Conservation (phyloP, 2,888 invertebrate species). For the Leuctra nigra region DNA sequence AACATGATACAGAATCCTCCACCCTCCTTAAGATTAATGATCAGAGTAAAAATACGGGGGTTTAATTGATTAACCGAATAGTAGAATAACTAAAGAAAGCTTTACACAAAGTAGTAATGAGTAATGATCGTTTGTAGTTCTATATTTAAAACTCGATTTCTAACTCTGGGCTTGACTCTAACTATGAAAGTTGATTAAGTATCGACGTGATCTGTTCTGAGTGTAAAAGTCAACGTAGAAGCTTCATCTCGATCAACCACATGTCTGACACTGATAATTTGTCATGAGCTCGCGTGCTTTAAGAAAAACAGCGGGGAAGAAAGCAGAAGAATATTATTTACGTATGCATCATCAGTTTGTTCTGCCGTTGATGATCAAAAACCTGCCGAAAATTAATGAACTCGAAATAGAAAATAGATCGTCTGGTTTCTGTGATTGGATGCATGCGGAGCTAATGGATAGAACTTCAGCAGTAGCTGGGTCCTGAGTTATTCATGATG, state of each 20-base stretch:
- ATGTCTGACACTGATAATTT: slow-evolving; percentile 1
- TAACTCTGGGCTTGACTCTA: no score
- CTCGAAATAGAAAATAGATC: not conserved
- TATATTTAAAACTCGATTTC: slow-evolving; percentile 6
- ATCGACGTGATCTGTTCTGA: slow-evolving; percentile 5
- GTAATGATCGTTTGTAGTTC: slow-evolving; percentile 3
- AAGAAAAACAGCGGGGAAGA: slow-evolving; percentile 2
- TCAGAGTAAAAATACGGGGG: not conserved
- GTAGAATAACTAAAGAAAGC: slow-evolving; percentile 4
- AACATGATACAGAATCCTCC: slow-evolving; percentile 56
- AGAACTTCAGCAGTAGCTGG: no score
- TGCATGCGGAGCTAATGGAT: no score
- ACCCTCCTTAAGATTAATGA: not conserved
- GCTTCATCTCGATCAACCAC: not conserved
- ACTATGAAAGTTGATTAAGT: not conserved
- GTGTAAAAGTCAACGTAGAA: no score
- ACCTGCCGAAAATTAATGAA: slow-evolving; percentile 12
- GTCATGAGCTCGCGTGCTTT: slow-evolving; percentile 1
- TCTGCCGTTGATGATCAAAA: not conserved
- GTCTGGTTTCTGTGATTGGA: no score
- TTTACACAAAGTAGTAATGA: not conserved
- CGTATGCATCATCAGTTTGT: slow-evolving; percentile 2
- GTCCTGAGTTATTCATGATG: no score
- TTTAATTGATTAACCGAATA: slow-evolving; percentile 4
- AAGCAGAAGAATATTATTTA: not conserved